Percentiles rank a stretch among this genome's conserved stretches.
phyloP scores from a whole-genome alignment of 1,140 invertebrate genomes.

The Brachionus plicatilis region DNA sequence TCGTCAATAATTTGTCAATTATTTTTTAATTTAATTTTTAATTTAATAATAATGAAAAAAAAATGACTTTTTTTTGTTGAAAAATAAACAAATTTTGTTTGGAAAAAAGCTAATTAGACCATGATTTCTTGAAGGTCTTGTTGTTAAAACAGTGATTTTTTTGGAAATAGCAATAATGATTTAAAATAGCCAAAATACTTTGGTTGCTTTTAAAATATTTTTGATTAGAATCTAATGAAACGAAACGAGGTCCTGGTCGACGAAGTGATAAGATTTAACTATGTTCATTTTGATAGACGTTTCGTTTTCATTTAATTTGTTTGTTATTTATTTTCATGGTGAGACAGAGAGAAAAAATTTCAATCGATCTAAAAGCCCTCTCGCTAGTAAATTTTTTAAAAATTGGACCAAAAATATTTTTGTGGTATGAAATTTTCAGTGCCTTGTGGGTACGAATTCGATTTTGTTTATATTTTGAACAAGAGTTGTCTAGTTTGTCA shows the following conservation, averaged over 20 bases:
- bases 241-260: not conserved
- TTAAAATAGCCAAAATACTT: not conserved
- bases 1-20: not conserved
- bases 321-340: not conserved
- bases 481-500: slow-evolving; percentile 7
- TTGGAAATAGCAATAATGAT: not conserved
- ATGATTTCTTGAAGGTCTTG: not conserved
- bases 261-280: not conserved
- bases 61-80: not conserved
- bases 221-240: not conserved
- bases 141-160: not conserved
- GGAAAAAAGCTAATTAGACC: not conserved
- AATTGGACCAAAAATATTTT: not conserved
- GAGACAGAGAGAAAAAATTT: not conserved
- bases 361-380: not conserved
- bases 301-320: not conserved
- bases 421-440: not conserved
- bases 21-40: not conserved
- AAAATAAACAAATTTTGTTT: not conserved
- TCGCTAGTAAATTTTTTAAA: not conserved
- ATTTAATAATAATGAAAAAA: not conserved
- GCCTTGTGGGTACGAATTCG: not conserved
- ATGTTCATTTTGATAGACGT: not conserved
- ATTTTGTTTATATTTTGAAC: not conserved
- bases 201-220: not conserved